phyloP scores from a whole-genome alignment of 2,113 vertebrate genomes.

The Reinhardtius hippoglossoides region DNA sequence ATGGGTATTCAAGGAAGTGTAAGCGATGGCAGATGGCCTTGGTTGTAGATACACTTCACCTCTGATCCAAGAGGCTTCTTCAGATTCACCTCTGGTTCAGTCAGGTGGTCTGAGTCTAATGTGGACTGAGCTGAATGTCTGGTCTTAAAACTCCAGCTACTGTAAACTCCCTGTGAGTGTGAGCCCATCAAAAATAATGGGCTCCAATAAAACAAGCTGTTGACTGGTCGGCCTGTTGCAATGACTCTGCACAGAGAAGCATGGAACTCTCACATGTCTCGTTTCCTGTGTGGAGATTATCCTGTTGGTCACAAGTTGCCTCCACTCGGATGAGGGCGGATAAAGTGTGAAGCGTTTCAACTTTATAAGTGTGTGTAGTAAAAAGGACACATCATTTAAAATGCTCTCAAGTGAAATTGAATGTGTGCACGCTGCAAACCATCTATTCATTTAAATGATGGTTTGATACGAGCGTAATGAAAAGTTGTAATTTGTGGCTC shows the following conservation, averaged over 20 bases:
- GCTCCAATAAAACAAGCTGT: neutral
- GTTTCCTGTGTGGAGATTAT: neutral
- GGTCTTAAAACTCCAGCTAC: neutral
- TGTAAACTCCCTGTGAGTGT: neutral
- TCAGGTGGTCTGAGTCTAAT: neutral
- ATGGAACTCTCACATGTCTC: neutral
- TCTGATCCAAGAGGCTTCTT: neutral
- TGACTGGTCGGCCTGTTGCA: neutral
- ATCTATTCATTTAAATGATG: too few relatives aligned
- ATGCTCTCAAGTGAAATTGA: too few relatives aligned
- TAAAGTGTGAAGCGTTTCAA: neutral
- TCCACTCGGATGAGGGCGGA: neutral
- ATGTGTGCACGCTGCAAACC: too few relatives aligned
- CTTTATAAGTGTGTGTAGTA: neutral
- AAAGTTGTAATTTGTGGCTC: too few relatives aligned
- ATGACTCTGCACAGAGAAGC: neutral
- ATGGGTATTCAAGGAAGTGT: neutral
- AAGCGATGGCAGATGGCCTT: neutral
- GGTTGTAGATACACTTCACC: neutral
- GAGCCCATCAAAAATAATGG: neutral
- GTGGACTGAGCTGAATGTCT: neutral
- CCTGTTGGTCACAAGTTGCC: neutral
- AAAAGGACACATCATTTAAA: neutral
- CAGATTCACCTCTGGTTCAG: neutral
- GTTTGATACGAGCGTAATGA: too few relatives aligned